Conservation (phyloP, 2,888 invertebrate species). For the Apomyelois bistriatella region DNA sequence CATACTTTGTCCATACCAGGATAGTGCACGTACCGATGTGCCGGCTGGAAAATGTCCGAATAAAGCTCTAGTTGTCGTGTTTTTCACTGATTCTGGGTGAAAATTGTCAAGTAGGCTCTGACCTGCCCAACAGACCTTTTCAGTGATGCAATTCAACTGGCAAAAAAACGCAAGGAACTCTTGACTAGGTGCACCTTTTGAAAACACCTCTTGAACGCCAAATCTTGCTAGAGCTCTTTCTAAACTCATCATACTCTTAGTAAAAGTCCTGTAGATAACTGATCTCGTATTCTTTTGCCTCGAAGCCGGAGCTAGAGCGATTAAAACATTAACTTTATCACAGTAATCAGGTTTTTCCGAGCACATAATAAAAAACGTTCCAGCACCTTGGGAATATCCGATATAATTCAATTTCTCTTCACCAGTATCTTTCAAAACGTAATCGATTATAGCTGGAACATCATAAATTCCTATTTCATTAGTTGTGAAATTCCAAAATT, state of each 20-base stretch:
- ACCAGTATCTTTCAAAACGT: conserved; percentile 43
- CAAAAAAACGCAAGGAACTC: conserved; percentile 49
- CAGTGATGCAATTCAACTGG: conserved; percentile 35
- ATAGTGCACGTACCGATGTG: conserved; percentile 49
- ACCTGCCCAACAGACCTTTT: conserved; percentile 32
- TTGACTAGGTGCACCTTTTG: conserved; percentile 44
- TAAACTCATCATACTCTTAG: conserved; percentile 23
- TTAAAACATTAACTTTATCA: conserved; percentile 79
- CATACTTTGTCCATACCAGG: conserved; percentile 53
- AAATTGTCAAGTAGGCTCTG: conserved; percentile 37
- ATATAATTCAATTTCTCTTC: conserved; percentile 61
- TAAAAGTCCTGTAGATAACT: conserved; percentile 27
- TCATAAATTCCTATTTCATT: conserved; percentile 89
- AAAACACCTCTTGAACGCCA: conserved; percentile 41
- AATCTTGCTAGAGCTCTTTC: conserved; percentile 29
- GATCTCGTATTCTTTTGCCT: conserved; percentile 65
- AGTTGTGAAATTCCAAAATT: conserved; percentile 84
- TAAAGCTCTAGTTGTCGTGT: conserved; percentile 36
- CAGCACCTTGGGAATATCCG: conserved; percentile 89
- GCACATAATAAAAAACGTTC: conserved; percentile 83
- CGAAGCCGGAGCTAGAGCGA: conserved; percentile 82
- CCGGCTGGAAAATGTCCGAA: conserved; percentile 55
- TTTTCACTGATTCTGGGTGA: conserved; percentile 49
- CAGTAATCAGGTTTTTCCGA: conserved; percentile 83
- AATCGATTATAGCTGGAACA: conserved; percentile 81